Base-by-base conservation (phyloP, 2,888 invertebrate species). In the Drosophila helvetica region DNA sequence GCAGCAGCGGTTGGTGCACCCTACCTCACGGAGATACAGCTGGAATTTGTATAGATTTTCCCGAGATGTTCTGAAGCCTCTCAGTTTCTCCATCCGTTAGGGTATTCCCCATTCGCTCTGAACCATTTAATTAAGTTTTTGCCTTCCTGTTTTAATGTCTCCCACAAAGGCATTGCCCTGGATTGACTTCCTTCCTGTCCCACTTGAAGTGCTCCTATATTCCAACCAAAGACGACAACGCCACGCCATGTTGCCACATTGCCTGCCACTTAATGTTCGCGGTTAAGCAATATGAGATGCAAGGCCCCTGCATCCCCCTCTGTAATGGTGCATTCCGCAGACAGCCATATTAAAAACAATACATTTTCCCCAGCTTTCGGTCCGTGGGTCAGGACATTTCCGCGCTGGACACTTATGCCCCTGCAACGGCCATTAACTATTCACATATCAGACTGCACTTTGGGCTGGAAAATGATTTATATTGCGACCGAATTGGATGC, bases 221-320 rank as follows among this genome's bases (percentile, higher is more conserved):
- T 17, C 38, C 18, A 22, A n/a, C 46, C 47, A 38, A 63, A 71
- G 70, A 62, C 78, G 77, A 70, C 78, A 61, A n/a, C 54, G 53
- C 54, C 62, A 68, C 69, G 72, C 33, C 12, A 33, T 12, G 33
- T 22, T 22, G 10, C 74, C 72, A 75, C 75, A 78, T 64, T 70
- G 86, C 76, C 85, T 70, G 88, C 76, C 85, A 86, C 86, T 85
- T 88, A 88, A 74, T 70, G 80, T 80, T 78, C 72, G 76, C 80
- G 75, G 74, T 79, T 82, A 74, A 75, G 79, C 77, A 78, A 43
- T 64, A 72, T 55, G 58, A 50, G 57, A 50, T 61, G 73, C 73
- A 56, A 51, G 43, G 47, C 9, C 59, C 70, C 71, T 27, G 50
- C 45, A 42, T 15, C 22, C 52, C 38, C 30, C 59, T 48, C 2